Evolutionary conservation across 1,140 invertebrate genomes (phyloP), one percentile per base, ranked within the genome.

Genomic region (Diorhabda elongata): DNA sequence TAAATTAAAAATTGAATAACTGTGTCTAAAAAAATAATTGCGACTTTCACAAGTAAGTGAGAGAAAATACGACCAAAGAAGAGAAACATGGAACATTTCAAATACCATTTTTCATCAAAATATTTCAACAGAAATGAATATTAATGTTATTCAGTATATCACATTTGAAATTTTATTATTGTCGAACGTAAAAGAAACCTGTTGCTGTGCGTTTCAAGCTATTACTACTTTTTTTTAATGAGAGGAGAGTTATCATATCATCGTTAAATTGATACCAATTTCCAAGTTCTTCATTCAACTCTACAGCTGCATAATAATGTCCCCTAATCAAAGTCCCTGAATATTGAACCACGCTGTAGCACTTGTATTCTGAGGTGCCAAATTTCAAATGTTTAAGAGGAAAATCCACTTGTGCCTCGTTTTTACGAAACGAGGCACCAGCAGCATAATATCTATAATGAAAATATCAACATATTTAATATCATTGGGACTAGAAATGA

Each of bases 181-280:
- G 26, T 26, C 61, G 42, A 44, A 63, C 44, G 26, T 63, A 63
- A 45, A 63, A 63, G 42, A 63, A 63, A 11, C 61, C 61, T 9
- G 42, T 44, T 11, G 61, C 61, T 5, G 61, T 44, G 43, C 7
- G 11, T 45, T n/a, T 42, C 5, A 63, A 11, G 4, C 41, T 4
- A 42, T 2, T 26, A 26, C 26, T 44, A 9, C 0, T 5, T n/a
- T 63, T 63, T 44, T 3, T 9, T 63, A 44, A 63, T 44, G 42
- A 8, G 8, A 26, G 61, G 7, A 9, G 7, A 6, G 61, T 44
- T 42, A 63, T 42, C 43, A 42, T 9, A 44, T 63, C 61, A 63
- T 63, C 61, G 45, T 63, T 63, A 4, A 63, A 63, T 8, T 9
- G 45, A 43, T 44, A 42, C 61, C 61, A 63, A 26, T 63, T 11